Conservation (phyloP, 2,113 vertebrate species). For the Haemorhous mexicanus region DNA sequence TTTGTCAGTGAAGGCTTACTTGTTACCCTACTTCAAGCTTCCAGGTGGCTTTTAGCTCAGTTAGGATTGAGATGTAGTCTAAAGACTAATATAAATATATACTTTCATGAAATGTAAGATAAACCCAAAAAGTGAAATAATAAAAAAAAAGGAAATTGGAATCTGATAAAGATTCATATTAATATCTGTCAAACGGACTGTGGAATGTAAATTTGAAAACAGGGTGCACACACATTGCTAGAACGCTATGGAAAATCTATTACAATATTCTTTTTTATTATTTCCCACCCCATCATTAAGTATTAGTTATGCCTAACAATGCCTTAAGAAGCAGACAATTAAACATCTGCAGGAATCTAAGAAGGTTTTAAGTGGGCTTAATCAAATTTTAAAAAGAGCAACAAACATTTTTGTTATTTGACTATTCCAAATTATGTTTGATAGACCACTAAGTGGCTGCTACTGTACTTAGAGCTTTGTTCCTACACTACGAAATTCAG, state of each 20-base stretch:
- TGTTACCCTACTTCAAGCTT: neutral
- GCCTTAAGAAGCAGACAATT: neutral
- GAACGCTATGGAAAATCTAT: neutral
- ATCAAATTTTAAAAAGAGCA: neutral
- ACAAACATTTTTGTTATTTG: neutral
- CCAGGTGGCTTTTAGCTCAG: neutral
- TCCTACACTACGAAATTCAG: neutral
- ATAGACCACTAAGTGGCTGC: neutral
- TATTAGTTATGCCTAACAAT: neutral
- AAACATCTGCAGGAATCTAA: neutral
- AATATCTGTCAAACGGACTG: neutral
- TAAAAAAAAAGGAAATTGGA: neutral
- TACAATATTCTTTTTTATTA: neutral
- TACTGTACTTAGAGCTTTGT: neutral
- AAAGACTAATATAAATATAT: neutral
- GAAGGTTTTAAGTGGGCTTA: neutral
- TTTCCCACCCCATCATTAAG: neutral
- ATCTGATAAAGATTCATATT: neutral
- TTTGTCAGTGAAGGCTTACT: neutral
- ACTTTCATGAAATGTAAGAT: neutral
- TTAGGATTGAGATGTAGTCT: neutral
- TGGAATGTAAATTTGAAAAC: neutral
- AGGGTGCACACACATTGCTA: neutral
- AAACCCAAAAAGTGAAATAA: neutral
- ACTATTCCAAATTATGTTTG: neutral